A percentile compares a stretch with the other conserved stretches of the same genome.
Conservation (phyloP, 2,113 vertebrate genomes). For the Pollachius pollachius region DNA sequence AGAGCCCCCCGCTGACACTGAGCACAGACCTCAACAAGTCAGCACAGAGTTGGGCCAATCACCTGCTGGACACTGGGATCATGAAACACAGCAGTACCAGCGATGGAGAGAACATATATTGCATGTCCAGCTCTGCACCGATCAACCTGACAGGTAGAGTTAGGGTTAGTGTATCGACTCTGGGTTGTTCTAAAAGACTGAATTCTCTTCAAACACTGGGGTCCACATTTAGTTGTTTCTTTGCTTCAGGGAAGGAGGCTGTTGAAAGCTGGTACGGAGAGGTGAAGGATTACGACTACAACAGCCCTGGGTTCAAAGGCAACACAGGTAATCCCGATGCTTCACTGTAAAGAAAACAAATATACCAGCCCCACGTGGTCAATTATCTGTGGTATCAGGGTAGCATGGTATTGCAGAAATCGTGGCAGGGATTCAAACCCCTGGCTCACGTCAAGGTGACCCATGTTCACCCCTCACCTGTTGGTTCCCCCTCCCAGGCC, state of each 20-base stretch:
- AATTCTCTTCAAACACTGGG: not conserved
- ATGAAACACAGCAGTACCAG: slow-evolving; percentile 54
- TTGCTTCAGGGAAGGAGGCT: slow-evolving; percentile 52
- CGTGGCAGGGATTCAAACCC: too few species aligned
- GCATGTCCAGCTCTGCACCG: slow-evolving; percentile 15
- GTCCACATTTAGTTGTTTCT: not conserved
- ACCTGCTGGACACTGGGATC: slow-evolving; percentile 17
- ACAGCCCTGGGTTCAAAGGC: slow-evolving; percentile 12
- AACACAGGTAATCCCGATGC: slow-evolving; percentile 43
- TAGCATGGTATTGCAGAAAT: too few species aligned
- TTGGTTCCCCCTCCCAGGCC: slow-evolving; percentile 49
- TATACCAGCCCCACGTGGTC: too few species aligned
- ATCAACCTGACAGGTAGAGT: slow-evolving; percentile 44
- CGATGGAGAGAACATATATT: slow-evolving; percentile 70
- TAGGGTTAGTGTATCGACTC: not conserved
- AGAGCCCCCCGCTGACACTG: slow-evolving; percentile 20
- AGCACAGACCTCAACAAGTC: slow-evolving; percentile 34
- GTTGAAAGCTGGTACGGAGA: slow-evolving; percentile 64
- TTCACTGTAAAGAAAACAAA: not conserved
- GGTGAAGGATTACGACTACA: slow-evolving; percentile 61
- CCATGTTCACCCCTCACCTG: not conserved
- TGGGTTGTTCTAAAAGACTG: not conserved
- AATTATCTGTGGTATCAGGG: too few species aligned
- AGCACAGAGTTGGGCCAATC: slow-evolving; percentile 69
- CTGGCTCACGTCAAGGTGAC: not conserved